phyloP scores from a whole-genome alignment of 2,113 vertebrate genomes.

The Scalopus aquaticus region DNA sequence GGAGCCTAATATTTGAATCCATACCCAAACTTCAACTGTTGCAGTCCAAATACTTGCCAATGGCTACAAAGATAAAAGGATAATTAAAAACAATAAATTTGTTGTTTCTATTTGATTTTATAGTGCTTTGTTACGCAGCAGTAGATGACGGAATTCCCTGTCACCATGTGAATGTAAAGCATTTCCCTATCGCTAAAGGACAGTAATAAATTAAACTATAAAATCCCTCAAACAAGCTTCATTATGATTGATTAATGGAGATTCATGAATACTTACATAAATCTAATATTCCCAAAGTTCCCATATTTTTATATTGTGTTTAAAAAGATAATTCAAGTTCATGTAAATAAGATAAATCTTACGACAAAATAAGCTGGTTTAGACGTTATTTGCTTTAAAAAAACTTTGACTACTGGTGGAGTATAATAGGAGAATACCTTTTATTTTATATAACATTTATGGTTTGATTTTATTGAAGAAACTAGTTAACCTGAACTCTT shows the following conservation, averaged over 20 bases:
- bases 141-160: background rate
- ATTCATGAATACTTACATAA: background rate
- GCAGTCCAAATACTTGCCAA: background rate
- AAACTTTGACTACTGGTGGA: background rate
- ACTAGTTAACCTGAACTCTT: background rate
- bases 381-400: background rate
- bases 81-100: background rate
- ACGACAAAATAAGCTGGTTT: background rate
- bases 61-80: background rate
- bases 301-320: background rate
- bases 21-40: background rate
- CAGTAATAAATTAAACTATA: background rate
- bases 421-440: background rate
- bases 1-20: background rate
- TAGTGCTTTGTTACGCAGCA: background rate
- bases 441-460: background rate
- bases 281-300: background rate
- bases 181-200: background rate
- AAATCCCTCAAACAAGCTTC: background rate
- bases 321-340: background rate
- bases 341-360: background rate
- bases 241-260: background rate
- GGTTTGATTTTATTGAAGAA: constrained; percentile 8
- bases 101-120: background rate
- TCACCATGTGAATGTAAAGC: background rate